Evolutionary conservation across 2,888 invertebrate genomes (phyloP).

Genomic region (Drosophila prolongata): DNA sequence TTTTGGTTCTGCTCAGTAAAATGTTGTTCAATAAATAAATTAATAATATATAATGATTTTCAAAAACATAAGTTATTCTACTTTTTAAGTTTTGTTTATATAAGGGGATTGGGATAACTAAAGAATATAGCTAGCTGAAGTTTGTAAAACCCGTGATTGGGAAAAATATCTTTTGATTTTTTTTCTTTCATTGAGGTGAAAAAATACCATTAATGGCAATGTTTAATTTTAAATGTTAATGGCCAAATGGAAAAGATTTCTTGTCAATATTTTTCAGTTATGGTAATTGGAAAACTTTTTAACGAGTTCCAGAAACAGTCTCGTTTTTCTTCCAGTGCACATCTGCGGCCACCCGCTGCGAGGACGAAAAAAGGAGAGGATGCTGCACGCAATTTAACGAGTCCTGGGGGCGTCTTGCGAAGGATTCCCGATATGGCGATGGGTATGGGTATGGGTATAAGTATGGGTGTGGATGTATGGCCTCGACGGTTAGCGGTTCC

Average conservation of each 20-base stretch:
- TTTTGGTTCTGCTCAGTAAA: too few species aligned
- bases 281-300: slow-evolving; percentile 6
- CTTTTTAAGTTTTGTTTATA: too few species aligned
- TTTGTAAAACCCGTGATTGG: too few species aligned
- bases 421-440: slow-evolving; percentile 24
- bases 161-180: too few species aligned
- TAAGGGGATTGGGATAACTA: too few species aligned
- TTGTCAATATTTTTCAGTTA: background rate
- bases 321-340: slow-evolving; percentile 1
- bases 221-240: background rate
- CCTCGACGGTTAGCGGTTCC: slow-evolving; percentile 25
- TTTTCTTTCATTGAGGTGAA: background rate
- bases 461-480: background rate
- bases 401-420: slow-evolving; percentile 45
- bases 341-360: slow-evolving; percentile 1
- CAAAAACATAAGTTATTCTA: too few species aligned
- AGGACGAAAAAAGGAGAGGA: slow-evolving; percentile 14
- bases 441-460: background rate
- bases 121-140: too few species aligned
- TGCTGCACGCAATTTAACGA: slow-evolving; percentile 62
- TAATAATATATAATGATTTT: too few species aligned
- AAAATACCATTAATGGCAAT: background rate
- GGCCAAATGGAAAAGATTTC: background rate
- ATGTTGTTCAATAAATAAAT: too few species aligned
- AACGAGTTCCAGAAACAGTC: background rate